Conservation (phyloP, 2,797 vertebrate species). For the Syndactyla subalaris region DNA sequence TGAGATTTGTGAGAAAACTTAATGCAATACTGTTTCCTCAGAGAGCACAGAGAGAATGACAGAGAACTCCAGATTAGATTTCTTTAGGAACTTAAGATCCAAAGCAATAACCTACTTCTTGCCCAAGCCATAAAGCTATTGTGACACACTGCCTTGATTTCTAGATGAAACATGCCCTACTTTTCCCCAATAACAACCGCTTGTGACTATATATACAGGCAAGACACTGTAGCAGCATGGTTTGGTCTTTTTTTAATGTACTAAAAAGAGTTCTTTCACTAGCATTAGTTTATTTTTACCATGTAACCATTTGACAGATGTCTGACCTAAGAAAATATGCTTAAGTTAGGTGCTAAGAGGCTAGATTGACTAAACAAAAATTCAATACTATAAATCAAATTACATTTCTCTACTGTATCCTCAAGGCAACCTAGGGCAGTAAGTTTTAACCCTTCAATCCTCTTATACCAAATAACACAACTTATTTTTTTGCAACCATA, state of each 20-base stretch:
- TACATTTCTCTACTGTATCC: neutral
- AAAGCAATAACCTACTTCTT: constrained; percentile 26
- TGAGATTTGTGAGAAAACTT: neutral
- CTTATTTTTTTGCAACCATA: neutral
- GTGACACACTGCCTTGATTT: constrained; percentile 31
- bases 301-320: neutral
- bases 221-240: neutral
- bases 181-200: neutral
- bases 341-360: neutral
- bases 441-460: neutral
- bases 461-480: neutral
- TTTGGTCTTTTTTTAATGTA: neutral
- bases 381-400: neutral
- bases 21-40: neutral
- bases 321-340: neutral
- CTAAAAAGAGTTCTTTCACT: neutral
- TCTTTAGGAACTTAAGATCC: neutral
- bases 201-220: neutral
- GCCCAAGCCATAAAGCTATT: neutral
- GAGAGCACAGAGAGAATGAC: neutral
- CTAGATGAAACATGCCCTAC: neutral
- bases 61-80: neutral
- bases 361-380: neutral
- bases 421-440: neutral
- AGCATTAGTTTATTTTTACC: neutral